Evolutionary conservation across 2,797 vertebrate genomes (phyloP).

Genomic region (Falco novaeseelandiae): DNA sequence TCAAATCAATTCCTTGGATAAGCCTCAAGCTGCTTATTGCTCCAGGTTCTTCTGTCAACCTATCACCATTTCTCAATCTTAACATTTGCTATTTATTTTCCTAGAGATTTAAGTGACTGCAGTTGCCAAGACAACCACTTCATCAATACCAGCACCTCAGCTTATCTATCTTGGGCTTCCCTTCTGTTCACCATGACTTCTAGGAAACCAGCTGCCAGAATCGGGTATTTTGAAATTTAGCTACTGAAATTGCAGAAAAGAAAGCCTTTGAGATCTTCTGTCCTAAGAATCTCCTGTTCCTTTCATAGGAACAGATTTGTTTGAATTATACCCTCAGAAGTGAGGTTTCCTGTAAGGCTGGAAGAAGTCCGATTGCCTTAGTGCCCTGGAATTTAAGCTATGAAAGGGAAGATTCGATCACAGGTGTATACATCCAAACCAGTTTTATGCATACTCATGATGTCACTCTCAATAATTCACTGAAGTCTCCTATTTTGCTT

Average conservation of each 20-base stretch:
- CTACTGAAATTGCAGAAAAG: neutral
- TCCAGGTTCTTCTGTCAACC: neutral
- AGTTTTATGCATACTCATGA: neutral
- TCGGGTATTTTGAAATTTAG: neutral
- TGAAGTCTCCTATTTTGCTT: neutral
- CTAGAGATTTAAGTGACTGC: constrained; percentile 58
- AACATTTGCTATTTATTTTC: constrained; percentile 43
- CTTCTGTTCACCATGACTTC: constrained; percentile 13
- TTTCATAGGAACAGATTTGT: neutral
- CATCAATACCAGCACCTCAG: constrained; percentile 46
- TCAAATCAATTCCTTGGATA: too few species aligned
- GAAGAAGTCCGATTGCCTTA: neutral
- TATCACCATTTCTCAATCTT: neutral
- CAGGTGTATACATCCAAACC: neutral
- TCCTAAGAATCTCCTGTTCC: neutral
- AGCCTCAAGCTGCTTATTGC: too few species aligned
- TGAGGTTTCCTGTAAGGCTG: neutral
- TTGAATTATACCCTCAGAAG: neutral
- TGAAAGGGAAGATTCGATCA: neutral
- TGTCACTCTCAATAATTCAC: neutral
- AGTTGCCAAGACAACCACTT: constrained; percentile 55
- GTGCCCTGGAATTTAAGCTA: neutral
- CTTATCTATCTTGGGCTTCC: constrained; percentile 56
- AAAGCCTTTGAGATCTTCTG: neutral
- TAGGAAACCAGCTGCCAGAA: constrained; percentile 24